Evolutionary conservation across 2,888 invertebrate genomes (phyloP), one percentile per base, ranked within the genome.

Genomic region (Oscheius sp.): DNA sequence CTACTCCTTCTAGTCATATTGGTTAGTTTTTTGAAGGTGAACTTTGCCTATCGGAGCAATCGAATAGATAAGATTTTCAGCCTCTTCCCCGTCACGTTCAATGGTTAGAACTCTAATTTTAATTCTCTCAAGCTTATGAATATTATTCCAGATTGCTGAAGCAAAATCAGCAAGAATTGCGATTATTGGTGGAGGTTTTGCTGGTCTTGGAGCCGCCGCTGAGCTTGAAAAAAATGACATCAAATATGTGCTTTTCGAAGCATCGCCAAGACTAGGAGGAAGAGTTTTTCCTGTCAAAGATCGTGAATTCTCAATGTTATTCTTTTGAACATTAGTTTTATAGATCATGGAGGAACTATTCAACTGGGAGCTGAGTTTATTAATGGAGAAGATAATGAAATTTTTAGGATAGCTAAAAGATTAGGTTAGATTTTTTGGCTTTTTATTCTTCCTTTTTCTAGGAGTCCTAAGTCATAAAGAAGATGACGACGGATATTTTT

Each of bases 361-460:
- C 84, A 84, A 29, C 70, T 76, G 29, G 84, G 84, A 29, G 84
- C 84, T 0, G 80, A 85, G 57, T 84, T 77, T 69, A 75, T 84
- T 25, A 84, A 84, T 61, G 84, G 84, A 17, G 25, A 66, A 1
- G 55, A 80, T 25, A 85, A 84, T 67, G 77, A 81, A 12, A 78
- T 84, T 17, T 84, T 74, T 55, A 33, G 65, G 3, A 75, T 82
- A 17, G 84, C 82, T 23, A 34, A 71, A 27, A 72, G 70, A 25
- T 20, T 53, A 1, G 65, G 64, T 64, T 29, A 27, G 3, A 27
- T 6, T n/a, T n/a, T 17, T n/a, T n/a, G n/a, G n/a, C n/a, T n/a
- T n/a, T n/a, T n/a, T n/a, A 20, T 25, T 55, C 31, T 10, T 23
- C 20, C 3, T 15, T 10, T 46, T 61, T 45, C 20, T n/a, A 46